These are phyloP conservation scores for Nothobranchius kuhntae DNA, from an alignment of 2,113 vertebrate species.

Conservation along the genomic window DNA sequence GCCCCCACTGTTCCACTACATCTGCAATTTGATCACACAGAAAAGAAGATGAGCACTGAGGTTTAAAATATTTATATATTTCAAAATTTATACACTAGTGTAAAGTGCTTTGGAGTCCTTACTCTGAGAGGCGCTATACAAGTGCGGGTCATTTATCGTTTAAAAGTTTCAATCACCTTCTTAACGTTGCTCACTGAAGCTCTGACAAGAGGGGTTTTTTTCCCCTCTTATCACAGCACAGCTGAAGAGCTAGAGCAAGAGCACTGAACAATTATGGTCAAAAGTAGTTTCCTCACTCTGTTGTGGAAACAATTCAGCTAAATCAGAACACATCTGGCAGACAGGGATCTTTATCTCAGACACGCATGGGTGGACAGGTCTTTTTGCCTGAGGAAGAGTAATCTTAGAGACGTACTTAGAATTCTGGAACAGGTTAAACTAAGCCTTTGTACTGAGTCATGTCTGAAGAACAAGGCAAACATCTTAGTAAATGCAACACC, in stretches of 20 bases:
- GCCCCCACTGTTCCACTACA: constrained; percentile 96
- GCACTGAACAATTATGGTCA: constrained; percentile 33
- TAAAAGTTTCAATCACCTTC: too few relatives aligned
- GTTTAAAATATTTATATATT: too few relatives aligned
- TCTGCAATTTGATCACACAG: constrained; percentile 70
- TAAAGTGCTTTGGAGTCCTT: too few relatives aligned
- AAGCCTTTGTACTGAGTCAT: constrained; percentile 13
- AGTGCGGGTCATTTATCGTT: too few relatives aligned
- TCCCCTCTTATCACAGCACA: not conserved
- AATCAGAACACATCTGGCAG: constrained; percentile 10
- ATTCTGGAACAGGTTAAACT: not conserved
- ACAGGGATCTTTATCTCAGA: not conserved
- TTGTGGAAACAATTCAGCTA: not conserved
- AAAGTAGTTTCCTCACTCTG: not conserved
- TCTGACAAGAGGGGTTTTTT: not conserved
- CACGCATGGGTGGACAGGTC: not conserved
- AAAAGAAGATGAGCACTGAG: not conserved
- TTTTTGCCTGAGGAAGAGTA: not conserved
- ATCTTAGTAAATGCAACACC: constrained; percentile 9
- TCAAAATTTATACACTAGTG: too few relatives aligned
- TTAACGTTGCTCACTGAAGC: not conserved
- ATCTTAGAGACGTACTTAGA: constrained; percentile 3
- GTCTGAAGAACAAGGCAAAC: constrained; percentile 31
- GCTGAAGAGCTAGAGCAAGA: constrained; percentile 1
- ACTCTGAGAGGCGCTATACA: too few relatives aligned